Percentiles rank a stretch among this genome's conserved stretches.
Conservation (phyloP, 2,888 invertebrate species). For the Sarcophaga carnaria region DNA sequence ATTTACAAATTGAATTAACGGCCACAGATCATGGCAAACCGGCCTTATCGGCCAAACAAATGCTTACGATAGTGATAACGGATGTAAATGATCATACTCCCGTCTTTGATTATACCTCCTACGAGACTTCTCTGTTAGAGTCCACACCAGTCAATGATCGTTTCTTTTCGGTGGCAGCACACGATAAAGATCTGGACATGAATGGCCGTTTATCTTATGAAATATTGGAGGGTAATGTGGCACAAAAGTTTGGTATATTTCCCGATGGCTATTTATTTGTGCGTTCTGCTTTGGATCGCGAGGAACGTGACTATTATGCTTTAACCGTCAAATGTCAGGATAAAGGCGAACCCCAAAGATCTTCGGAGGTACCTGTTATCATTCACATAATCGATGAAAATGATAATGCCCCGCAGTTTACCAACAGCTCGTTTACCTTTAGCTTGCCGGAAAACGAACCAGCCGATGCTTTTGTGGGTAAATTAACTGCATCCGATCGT, state of each 20-base stretch:
- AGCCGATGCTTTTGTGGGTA: constrained; percentile 94
- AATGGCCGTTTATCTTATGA: constrained; percentile 91
- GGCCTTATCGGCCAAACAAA: constrained; percentile 88
- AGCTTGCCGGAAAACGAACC: constrained; percentile 94
- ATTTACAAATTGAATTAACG: constrained; percentile 89
- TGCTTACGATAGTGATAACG: constrained; percentile 87
- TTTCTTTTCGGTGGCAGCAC: constrained; percentile 94
- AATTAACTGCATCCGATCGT: constrained; percentile 92
- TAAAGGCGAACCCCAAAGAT: constrained; percentile 89
- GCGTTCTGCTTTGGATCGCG: constrained; percentile 92
- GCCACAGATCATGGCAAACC: constrained; percentile 93
- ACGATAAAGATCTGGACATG: constrained; percentile 91
- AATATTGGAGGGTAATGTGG: constrained; percentile 93
- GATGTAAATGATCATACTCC: constrained; percentile 98
- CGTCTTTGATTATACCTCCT: constrained; percentile 94
- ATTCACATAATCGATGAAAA: constrained; percentile 98
- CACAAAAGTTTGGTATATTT: constrained; percentile 95
- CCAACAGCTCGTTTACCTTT: constrained; percentile 94
- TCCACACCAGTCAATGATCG: constrained; percentile 95
- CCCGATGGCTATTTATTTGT: constrained; percentile 97
- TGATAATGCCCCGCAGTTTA: constrained; percentile 96
- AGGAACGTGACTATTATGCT: constrained; percentile 95
- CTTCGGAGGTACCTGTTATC: constrained; percentile 94
- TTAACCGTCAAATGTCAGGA: constrained; percentile 92
- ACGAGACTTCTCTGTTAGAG: constrained; percentile 95